Evolutionary conservation across 1,140 invertebrate species (phyloP).

Genomic region (Drosophila kohkoa): DNA sequence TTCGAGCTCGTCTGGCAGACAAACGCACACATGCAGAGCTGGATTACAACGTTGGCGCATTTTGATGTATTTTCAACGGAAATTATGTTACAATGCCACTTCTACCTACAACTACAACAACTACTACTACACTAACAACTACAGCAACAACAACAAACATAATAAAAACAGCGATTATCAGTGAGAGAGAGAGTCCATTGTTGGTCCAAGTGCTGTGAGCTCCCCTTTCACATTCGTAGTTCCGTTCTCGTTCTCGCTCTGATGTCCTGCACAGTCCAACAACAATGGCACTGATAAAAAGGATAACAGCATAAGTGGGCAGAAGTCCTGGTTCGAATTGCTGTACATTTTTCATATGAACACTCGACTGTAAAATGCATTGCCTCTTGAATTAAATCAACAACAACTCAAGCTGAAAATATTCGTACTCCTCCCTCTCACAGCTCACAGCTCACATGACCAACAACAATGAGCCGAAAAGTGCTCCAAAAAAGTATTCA

Average conservation of each 20-base stretch:
- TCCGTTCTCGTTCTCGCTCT: neutral
- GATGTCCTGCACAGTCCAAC: conserved; percentile 10
- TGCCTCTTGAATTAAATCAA: conserved; percentile 81
- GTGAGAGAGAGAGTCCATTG: conserved; percentile 17
- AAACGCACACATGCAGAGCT: conserved; percentile 56
- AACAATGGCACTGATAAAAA: conserved; percentile 56
- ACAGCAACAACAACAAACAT: conserved; percentile 35
- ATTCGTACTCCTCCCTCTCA: neutral
- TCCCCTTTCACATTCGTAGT: neutral
- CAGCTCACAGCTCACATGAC: neutral
- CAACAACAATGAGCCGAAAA: conserved; percentile 16
- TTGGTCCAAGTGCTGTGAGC: conserved; percentile 32
- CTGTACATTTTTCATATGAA: conserved; percentile 74
- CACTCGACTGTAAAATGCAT: conserved; percentile 75
- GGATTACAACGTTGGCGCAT: conserved; percentile 65
- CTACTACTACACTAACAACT: conserved; percentile 5
- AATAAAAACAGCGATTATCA: conserved; percentile 32
- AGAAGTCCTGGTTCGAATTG: conserved; percentile 56
- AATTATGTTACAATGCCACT: conserved; percentile 79
- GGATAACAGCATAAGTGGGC: conserved; percentile 60
- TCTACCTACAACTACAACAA: conserved; percentile 36
- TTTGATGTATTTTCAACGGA: conserved; percentile 79
- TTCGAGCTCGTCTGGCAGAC: conserved; percentile 38
- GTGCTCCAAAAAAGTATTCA: conserved; percentile 9
- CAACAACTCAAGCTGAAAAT: conserved; percentile 73